Base-by-base conservation (phyloP, 1,140 invertebrate species). In the Pseudomyrmex cubaensis region DNA sequence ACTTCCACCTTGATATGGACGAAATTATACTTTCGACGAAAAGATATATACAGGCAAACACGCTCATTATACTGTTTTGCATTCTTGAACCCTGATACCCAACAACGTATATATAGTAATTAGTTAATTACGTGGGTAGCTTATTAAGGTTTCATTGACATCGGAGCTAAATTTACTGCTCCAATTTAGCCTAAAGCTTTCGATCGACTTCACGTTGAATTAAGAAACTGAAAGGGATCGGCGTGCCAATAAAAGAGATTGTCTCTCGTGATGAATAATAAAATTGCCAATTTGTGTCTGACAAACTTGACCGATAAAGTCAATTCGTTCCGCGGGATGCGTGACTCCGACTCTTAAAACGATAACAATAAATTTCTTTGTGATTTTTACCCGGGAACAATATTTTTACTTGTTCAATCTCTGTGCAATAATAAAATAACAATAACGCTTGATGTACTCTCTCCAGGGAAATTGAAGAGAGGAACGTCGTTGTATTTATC, bases 281-380 rank as follows among this genome's bases (percentile, higher is more conserved):
- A 82, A 82, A 64, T 76, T 82, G 48, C 48, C 80, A 56, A 63
- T 82, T 82, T 76, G 50, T 76, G 69, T 46, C 61, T 63, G 70
- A 82, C 80, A 76, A 82, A 57, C 25, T 22, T 20, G 61, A 63
- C 48, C 52, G 80, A 50, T 63, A 62, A 59, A 46, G 17, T 76
- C 25, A 46, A 35, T 50, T 82, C 48, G 20, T 72, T 59, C 12
- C 35, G 35, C 35, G 35, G 5, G 35, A 35, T 46, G 50, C 61
- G 48, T 66, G 74, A 56, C 48, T 52, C 15, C 54, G 44, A 25
- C 54, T 12, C 10, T 59, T 46, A 8, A 59, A 70, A 70, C 48
- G 54, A 70, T 61, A 72, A 20, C 44, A 67, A 52, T 20, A 20
- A 35, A 35, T 5, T 20, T 54, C 9, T 10, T 48, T 56, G 3